Base-by-base conservation (phyloP, 1,140 invertebrate genomes). In the Drosophila equinoxialis region DNA sequence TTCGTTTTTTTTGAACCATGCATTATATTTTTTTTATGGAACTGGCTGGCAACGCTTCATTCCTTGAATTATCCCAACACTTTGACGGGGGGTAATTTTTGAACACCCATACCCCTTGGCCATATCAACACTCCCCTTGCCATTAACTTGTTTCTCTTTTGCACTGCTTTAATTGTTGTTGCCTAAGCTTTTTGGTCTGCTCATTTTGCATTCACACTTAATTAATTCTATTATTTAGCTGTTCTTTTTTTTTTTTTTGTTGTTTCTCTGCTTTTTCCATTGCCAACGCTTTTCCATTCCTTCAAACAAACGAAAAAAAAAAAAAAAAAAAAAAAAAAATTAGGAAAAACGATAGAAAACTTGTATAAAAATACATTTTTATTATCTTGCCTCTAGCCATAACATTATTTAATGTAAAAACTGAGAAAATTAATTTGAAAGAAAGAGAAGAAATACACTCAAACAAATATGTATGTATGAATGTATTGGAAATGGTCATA, bases 201-300 rank as follows among this genome's bases (percentile, higher is more conserved):
- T 67, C 81, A 83, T 79, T 83, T 70, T 73, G 68, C 68, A 74
- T 84, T 80, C 84, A 74, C 77, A 89, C 80, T 83, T 76, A 77
- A 74, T 71, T 79, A 73, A 77, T 71, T 81, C 77, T 75, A 69
- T 72, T 79, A 48, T 61, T 69, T 69, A 60, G 64, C 79, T 74
- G 74, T 62, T 68, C 60, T 68, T 66, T 66, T 26, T 71, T 77
- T 37, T 58, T 37, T 55, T 65, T 66, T 66, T 26, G 58, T 58
- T 70, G 2, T 41, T 62, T 39, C 35, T 37, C 10, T 37, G 35
- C 2, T 39, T 39, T 68, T 60, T 65, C 41, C 13, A 35, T 45
- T 30, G 23, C 41, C 48, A 41, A 60, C 62, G 61, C 37, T 20
- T 76, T 30, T 65, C 45, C 45, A 23, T 48, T 48, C 45, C 45